Percentiles rank a stretch among this genome's conserved stretches.
Conservation (phyloP, 2,888 invertebrate species). For the Philonicus albiceps region DNA sequence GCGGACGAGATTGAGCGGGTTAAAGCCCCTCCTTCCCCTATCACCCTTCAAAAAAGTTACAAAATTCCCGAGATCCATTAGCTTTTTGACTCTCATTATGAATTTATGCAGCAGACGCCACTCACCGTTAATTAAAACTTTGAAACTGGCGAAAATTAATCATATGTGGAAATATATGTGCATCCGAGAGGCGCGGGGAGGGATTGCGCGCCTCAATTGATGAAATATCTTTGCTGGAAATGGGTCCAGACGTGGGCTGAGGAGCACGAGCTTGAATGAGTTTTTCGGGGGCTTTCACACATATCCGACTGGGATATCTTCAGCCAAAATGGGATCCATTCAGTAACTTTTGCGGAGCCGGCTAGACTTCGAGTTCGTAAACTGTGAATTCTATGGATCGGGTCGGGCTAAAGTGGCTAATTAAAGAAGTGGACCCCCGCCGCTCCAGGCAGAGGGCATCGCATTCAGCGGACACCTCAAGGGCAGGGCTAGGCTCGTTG, state of each 20-base stretch:
- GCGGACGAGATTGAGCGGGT: neutral
- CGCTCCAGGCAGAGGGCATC: neutral
- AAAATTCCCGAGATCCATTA: neutral
- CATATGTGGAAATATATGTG: neutral
- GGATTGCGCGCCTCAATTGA: neutral
- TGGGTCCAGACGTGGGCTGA: neutral
- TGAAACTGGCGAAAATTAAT: neutral
- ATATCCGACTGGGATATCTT: neutral
- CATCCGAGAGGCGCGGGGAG: neutral
- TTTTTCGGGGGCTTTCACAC: neutral
- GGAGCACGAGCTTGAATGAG: neutral
- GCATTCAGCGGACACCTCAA: neutral
- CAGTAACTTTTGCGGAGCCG: neutral
- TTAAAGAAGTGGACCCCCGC: neutral
- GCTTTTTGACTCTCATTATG: neutral
- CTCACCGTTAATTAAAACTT: neutral
- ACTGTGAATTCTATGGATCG: neutral
- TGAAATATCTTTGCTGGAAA: neutral
- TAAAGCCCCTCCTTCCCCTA: neutral
- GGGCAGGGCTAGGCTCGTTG: neutral
- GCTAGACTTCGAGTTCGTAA: neutral
- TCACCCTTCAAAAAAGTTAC: neutral
- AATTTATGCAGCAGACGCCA: neutral
- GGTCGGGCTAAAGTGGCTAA: neutral
- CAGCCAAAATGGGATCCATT: neutral